Conservation (phyloP, 2,113 vertebrate genomes). For the Cavia porcellus region DNA sequence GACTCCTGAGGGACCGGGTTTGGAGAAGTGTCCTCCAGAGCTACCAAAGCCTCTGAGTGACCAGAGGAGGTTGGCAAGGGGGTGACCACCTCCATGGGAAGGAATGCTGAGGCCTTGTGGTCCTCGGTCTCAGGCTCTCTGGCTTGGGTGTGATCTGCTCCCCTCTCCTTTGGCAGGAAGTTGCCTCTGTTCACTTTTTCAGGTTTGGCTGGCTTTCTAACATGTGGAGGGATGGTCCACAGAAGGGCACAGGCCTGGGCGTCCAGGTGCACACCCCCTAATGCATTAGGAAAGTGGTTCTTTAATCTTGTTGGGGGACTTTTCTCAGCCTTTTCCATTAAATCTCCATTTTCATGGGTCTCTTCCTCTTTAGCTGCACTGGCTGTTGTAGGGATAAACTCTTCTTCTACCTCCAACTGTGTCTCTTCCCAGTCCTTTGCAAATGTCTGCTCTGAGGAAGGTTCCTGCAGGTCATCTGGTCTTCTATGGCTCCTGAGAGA, state of each 20-base stretch:
- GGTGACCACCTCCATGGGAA: slow-evolving; percentile 84
- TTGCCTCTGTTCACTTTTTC: slow-evolving; percentile 4
- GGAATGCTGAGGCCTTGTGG: slow-evolving; percentile 72
- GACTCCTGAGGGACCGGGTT: not conserved
- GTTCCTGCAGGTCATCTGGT: not conserved
- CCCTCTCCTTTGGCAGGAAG: not conserved
- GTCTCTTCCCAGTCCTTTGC: slow-evolving; percentile 25
- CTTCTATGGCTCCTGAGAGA: not conserved
- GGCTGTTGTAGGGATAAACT: not conserved
- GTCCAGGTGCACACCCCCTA: not conserved
- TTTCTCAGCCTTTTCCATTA: slow-evolving; percentile 53
- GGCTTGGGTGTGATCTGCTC: not conserved
- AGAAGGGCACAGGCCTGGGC: not conserved
- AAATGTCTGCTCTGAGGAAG: not conserved
- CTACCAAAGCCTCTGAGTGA: not conserved
- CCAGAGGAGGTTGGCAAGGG: not conserved
- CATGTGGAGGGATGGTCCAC: not conserved
- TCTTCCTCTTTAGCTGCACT: not conserved
- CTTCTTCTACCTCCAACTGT: slow-evolving; percentile 3
- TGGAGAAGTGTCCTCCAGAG: not conserved
- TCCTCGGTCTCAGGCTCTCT: not conserved
- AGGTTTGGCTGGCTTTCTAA: slow-evolving; percentile 52
- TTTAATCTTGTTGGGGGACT: slow-evolving; percentile 44
- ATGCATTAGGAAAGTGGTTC: not conserved
- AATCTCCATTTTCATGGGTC: not conserved